A percentile compares a stretch with the other conserved stretches of the same genome.
Evolutionary conservation across 2,797 vertebrate genomes (phyloP).

Genomic region (Parauchenoglanis ngamensis): DNA sequence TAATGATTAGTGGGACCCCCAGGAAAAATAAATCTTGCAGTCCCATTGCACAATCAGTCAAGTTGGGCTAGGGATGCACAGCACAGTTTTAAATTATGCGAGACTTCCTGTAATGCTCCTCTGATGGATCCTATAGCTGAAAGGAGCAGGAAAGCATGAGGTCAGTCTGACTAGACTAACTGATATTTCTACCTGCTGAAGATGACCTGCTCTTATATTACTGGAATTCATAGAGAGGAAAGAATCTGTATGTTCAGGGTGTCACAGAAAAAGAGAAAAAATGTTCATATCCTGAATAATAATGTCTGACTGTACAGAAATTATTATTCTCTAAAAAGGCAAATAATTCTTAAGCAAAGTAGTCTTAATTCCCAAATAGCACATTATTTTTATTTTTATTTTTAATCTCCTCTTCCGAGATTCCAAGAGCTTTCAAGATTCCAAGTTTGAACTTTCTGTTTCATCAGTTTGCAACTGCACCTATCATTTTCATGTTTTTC

Average conservation of each 20-base stretch:
- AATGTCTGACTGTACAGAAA: neutral
- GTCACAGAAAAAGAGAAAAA: neutral
- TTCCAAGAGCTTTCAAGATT: neutral
- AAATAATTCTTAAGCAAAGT: neutral
- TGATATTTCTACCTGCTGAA: constrained; percentile 67
- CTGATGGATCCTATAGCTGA: constrained; percentile 64
- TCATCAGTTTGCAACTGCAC: neutral
- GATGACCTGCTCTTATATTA: constrained; percentile 57
- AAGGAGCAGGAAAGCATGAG: constrained; percentile 69
- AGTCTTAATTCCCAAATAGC: neutral
- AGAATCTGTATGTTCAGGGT: constrained; percentile 12
- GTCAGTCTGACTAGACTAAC: constrained; percentile 61
- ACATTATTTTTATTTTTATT: neutral
- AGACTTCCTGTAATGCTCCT: constrained; percentile 75
- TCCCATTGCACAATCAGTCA: constrained; percentile 78
- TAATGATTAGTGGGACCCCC: constrained; percentile 78
- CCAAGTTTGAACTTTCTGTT: neutral
- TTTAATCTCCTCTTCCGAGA: neutral
- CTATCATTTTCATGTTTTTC: neutral
- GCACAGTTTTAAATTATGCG: constrained; percentile 80
- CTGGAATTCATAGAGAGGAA: constrained; percentile 67
- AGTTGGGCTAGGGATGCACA: constrained; percentile 71
- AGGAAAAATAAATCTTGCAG: constrained; percentile 78
- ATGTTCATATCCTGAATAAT: neutral
- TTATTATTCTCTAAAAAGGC: neutral